phyloP scores from a whole-genome alignment of 2,888 invertebrate species.

The Sphecodes monilicornis region DNA sequence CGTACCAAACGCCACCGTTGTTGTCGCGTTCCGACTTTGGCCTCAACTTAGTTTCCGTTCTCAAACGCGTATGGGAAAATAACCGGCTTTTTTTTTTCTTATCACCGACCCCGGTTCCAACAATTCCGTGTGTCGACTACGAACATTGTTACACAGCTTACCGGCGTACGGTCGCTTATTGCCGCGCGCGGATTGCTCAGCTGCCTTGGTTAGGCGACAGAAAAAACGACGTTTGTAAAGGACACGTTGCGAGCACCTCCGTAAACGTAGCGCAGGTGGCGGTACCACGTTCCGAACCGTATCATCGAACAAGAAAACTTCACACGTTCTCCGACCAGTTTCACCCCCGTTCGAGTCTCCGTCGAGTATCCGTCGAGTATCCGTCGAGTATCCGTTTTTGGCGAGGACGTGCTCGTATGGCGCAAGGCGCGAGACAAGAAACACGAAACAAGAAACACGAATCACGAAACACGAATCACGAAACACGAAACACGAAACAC shows the following conservation, averaged over 20 bases:
- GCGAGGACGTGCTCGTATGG: too few species aligned
- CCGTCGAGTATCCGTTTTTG: neutral
- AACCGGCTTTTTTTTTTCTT: conserved; percentile 72
- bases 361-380: too few species aligned
- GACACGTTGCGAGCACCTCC: conserved; percentile 47
- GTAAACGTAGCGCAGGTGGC: conserved; percentile 61
- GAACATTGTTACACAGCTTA: conserved; percentile 7
- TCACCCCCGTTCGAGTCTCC: neutral
- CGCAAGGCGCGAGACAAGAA: neutral
- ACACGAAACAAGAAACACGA: neutral
- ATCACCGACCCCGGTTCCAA: conserved; percentile 64
- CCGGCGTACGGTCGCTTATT: neutral
- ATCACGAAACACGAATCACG: neutral
- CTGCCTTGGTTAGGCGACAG: conserved; percentile 56
- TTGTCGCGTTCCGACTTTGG: conserved; percentile 18
- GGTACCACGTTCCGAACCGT: conserved; percentile 13
- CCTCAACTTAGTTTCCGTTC: conserved; percentile 67
- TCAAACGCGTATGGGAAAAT: conserved; percentile 75
- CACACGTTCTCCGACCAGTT: neutral
- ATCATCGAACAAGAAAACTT: conserved; percentile 8
- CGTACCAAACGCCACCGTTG: conserved; percentile 18
- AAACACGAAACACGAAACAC: neutral
- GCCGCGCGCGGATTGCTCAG: conserved; percentile 73
- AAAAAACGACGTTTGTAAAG: conserved; percentile 59
- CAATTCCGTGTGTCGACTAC: conserved; percentile 33